Evolutionary conservation across 2,113 vertebrate genomes (phyloP), one percentile per base, ranked within the genome.

Genomic region (Ailurus styani): DNA sequence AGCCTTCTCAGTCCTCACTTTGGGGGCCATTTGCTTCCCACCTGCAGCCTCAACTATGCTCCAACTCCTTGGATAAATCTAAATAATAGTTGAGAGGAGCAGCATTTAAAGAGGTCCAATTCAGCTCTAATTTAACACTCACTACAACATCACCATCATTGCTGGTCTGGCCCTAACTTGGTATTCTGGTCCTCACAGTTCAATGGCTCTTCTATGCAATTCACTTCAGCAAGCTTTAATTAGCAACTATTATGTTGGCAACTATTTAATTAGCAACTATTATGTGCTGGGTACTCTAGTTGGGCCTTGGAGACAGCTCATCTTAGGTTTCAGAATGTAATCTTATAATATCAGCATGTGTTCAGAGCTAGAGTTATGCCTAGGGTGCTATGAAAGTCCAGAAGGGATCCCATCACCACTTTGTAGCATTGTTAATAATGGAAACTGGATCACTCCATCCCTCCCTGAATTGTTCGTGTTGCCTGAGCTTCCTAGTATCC

Each of bases 331-430:
- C 68, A 87, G 73, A 87, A n/a, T n/a, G 7, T 40, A 87, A 92
- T 79, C 45, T 87, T 82, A 94, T 93, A 94, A 94, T 96, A 87
- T 31, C 47, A 70, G 21, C 34, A 87, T 89, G 91, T 91, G 75
- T 96, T 86, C 60, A 93, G 60, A 93, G 45, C 52, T 87, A 87
- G 47, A 93, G 47, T 18, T 93, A 93, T 37, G 45, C 20, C 14
- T 54, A 73, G 40, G 21, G 31, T 79, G 20, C 40, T 64, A 50
- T 57, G 78, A 86, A 52, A 37, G 45, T 62, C 57, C 34, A 82
- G 29, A 91, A 90, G 86, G 84, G 60, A 93, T 40, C 70, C 92
- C 70, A 13, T 95, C 85, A 94, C 20, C 31, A 95, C 13, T 27
- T 62, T 45, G 18, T 90, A 91, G 42, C 27, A 60, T 96, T 86